Base-by-base conservation (phyloP, 2,797 vertebrate genomes). In the Malacoctenus gilli region DNA sequence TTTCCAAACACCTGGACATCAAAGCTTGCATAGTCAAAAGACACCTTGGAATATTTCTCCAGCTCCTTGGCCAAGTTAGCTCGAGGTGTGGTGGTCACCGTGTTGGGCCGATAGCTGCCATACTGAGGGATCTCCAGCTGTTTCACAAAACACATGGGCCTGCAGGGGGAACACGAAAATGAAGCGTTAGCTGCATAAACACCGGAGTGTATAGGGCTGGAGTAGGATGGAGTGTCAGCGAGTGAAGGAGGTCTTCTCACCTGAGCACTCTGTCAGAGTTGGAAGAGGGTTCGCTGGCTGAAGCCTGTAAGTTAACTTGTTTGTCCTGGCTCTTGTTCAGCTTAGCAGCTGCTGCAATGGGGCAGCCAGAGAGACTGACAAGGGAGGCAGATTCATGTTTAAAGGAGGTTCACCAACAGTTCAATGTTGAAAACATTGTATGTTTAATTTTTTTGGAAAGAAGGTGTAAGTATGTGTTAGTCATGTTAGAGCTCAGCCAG, bases 1-100 rank as follows among this genome's bases (percentile, higher is more conserved):
- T 98, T 98, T 89, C 96, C 97, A 89, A 98, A 98, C 92, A 99
- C 96, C 93, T 98, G 96, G 89, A 96, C 96, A 75, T 98, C 96
- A 80, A 99, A 98, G 95, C 95, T 99, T 93, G 96, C 95, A 94
- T 99, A 98, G 94, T 99, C 97, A 75, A 98, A 99, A 80, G 96
- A 98, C 90, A 98, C 96, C 93, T 98, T 98, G 89, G 97, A 99
- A 92, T 98, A 98, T 72, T 98, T 99, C 90, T 99, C 97, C 86
- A 99, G 90, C 90, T 99, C 97, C 92, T 98, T 98, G 79, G 96
- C 96, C 91, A 99, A 89, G 92, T 95, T 98, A 62, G 96, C 96
- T 63, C 97, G 91, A 31, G 96, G 97, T 0, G 97, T 98, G 77
- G 94, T 85, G 22, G 95, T 95, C 68, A 94, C 94, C 64, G 94